Evolutionary conservation across 1,140 invertebrate species (phyloP), one percentile per base, ranked within the genome.

Genomic region (Linepithema humile): DNA sequence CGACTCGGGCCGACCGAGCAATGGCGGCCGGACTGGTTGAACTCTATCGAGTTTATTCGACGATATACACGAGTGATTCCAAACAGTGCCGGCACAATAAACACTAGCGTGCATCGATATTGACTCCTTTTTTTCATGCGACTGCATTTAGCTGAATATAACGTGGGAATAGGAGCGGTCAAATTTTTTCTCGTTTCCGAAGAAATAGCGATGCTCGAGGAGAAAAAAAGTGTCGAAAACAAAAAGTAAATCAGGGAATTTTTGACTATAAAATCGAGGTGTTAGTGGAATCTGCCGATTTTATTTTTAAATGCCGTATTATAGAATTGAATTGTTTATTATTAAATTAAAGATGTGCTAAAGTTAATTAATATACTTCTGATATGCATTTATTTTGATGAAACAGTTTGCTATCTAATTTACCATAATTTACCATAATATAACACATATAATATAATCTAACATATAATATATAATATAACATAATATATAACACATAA

Each of bases 11-110:
- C 89, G 85, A 83, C 65, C 83, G 82, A 84, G 85, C 88, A 88
- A 91, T 88, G 84, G 86, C 85, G 83, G 86, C 83, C 82, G 88
- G 90, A 83, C 84, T 72, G 84, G 86, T 86, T 89, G 87, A 89
- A 90, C 90, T 89, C 88, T 84, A 78, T 86, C 73, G 72, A 85
- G 89, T 90, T 91, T 90, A 89, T 91, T 84, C 75, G 83, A 67
- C 64, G 83, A 59, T 84, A 80, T 82, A 84, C 75, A 82, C 53
- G 75, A 80, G 17, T 73, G 83, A 69, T 53, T 84, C 75, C 64
- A 60, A 84, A 82, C 62, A 84, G 83, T 60, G 83, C 32, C 40
- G 75, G 32, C 53, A 35, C 75, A 82, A 84, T 84, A 50, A 69
- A 84, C 59, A 78, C 62, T 48, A 45, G 48, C 23, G 6, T 75